Base-by-base conservation (phyloP, 2,113 vertebrate genomes). In the Ptychochromis oligacanthus region DNA sequence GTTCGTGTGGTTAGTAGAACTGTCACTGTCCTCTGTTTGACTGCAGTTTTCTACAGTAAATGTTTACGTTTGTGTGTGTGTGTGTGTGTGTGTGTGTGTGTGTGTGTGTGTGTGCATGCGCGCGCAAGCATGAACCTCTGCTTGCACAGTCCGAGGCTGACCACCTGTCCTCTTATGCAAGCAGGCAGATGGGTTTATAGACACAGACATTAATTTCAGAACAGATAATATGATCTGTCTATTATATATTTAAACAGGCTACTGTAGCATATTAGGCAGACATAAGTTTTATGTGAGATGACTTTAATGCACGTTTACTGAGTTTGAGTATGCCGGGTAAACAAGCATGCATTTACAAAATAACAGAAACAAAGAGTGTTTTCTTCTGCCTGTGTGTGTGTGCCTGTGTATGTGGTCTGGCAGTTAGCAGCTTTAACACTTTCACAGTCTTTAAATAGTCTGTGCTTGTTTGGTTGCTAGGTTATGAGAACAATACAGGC, bases 131-230 rank as follows among this genome's bases (percentile, higher is more conserved):
- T 56, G 76, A 85, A 83, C 62, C 70, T 86, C 83, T 85, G 67
- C 80, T 84, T 89, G 80, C 79, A 83, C 75, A 85, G 64, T 78
- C 64, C 65, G 34, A 65, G 82, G 49, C 85, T 76, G 78, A 87
- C 92, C 93, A 94, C 91, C 94, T 92, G 93, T 91, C 88, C 78
- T 90, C 83, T 95, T 94, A 94, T 88, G 88, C 91, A 94, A 95
- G 75, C 82, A 72, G 79, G 52, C 91, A 94, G 91, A 93, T 94
- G 91, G 91, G 88, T 93, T 93, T 83, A 81, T 89, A 81, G 79
- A 90, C 79, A 58, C 76, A 85, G 77, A 90, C 56, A 81, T 87
- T 82, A 59, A 72, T 76, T 89, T 83, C 18, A 79, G 83, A 76
- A 40, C 90, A 82, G 77, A 89, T 87, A 40, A 26, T 31, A 60